Conservation (phyloP, 1,140 invertebrate species). For the Leptonema lineaticorne region DNA sequence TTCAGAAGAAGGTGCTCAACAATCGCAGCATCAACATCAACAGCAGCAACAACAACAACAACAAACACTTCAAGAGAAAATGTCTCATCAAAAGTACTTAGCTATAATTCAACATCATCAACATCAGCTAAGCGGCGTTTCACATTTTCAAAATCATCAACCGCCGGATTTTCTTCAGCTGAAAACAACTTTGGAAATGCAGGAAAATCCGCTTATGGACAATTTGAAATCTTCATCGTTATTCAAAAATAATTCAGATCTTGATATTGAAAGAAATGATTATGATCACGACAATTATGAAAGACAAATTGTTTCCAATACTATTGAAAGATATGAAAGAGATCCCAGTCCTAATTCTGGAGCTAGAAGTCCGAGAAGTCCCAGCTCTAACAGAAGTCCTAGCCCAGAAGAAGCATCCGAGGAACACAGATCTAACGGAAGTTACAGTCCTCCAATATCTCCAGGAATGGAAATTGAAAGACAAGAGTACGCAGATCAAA, state of each 20-base stretch:
- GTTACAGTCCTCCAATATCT: constrained; percentile 55
- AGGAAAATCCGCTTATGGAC: neutral
- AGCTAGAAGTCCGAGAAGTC: constrained; percentile 49
- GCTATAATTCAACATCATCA: constrained; percentile 52
- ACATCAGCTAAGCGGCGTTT: constrained; percentile 51
- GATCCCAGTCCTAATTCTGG: constrained; percentile 46
- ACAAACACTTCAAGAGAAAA: constrained; percentile 46
- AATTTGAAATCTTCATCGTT: neutral
- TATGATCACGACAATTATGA: constrained; percentile 44
- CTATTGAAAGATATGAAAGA: constrained; percentile 47
- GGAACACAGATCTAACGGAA: constrained; percentile 50
- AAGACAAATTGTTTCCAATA: constrained; percentile 51
- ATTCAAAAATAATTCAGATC: constrained; percentile 16
- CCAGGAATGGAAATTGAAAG: constrained; percentile 56
- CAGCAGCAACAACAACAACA: constrained; percentile 40
- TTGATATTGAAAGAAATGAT: constrained; percentile 20
- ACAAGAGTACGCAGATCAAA: constrained; percentile 52
- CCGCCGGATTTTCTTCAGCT: neutral
- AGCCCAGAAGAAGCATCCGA: constrained; percentile 49
- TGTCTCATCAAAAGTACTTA: constrained; percentile 53
- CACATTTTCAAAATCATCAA: constrained; percentile 45
- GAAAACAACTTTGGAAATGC: neutral
- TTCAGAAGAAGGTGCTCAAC: neutral
- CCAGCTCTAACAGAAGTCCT: constrained; percentile 47
- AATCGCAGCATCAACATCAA: constrained; percentile 32